Base-by-base conservation (phyloP, 2,113 vertebrate species). In the Mobula hypostoma region DNA sequence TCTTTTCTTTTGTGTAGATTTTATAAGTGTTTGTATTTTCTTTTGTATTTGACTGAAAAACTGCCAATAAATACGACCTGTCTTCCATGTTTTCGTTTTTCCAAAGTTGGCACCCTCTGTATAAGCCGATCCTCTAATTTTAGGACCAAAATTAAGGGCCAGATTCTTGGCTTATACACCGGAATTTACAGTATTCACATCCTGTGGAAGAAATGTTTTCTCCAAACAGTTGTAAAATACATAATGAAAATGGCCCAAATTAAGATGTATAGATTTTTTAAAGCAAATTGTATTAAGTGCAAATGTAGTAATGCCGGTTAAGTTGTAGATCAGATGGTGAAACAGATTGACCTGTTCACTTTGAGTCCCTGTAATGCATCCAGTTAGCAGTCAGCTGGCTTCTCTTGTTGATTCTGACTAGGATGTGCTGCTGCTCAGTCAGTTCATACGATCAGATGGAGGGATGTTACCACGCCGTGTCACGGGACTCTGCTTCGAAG, bases 381-480 rank as follows among this genome's bases (percentile, higher is more conserved):
- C 9, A 32, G 7, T 72, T 40, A 92, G 66, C n/a, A 40, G 66
- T 93, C 19, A 93, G 12, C 90, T 40, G 27, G 2, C 70, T 8
- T 95, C 95, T 95, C 29, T 3, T 94, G 95, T 92, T 70, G n/a
- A 87, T 90, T 93, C 15, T 83, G 6, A 74, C 66, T 94, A 99
- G 99, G 99, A 99, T 5, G 98, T 99, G 4, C 95, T 99, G 95
- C 94, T 99, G 94, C 97, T 99, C 78, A 98, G 98, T 94, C 99
- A 99, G 96, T 99, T 99, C 95, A 98, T 99, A 95, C 97, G 97
- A 48, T 98, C 98, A 11, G 98, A 98, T 58, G 99, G 99, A 94
- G 98, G 98, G 76, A 97, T 99, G 98, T 95, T 99, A 94, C 97
- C 99, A 0, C 97, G 96, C 87, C 97, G 95, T 76, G 61, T 98